Percentiles rank a stretch among this genome's conserved stretches.
These are phyloP conservation scores for Porites divaricata DNA, from an alignment of 92 coral and sea anemone genomes.

Conservation along the genomic window DNA sequence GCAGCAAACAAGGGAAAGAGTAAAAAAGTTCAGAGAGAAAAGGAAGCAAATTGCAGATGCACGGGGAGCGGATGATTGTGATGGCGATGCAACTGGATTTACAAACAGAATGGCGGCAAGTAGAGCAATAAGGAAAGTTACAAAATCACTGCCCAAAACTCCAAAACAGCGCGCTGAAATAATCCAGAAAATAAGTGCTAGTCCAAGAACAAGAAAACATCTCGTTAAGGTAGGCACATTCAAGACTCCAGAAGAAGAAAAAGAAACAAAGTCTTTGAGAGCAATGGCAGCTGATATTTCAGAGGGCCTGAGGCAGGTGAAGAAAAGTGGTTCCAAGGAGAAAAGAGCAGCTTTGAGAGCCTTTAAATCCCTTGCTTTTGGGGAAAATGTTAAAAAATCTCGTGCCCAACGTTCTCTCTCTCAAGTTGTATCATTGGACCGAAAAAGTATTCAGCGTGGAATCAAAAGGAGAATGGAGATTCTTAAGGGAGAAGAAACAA, in stretches of 20 bases:
- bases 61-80: background rate
- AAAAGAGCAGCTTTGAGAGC: constrained; percentile 42
- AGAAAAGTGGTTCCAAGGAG: constrained; percentile 56
- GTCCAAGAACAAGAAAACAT: constrained; percentile 35
- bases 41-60: background rate
- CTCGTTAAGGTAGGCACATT: constrained; percentile 9
- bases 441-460: constrained; percentile 13
- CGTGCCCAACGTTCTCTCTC: constrained; percentile 31
- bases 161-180: constrained; percentile 12
- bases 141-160: background rate
- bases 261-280: constrained; percentile 49
- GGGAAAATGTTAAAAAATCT: constrained; percentile 26
- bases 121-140: constrained; percentile 2
- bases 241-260: constrained; percentile 45
- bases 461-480: constrained; percentile 20
- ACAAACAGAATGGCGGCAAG: constrained; percentile 1
- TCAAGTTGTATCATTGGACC: constrained; percentile 13
- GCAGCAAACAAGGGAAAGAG: background rate
- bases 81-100: background rate
- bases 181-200: constrained; percentile 7
- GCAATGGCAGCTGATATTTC: constrained; percentile 69
- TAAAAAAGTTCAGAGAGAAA: background rate
- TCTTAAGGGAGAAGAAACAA: constrained; percentile 24
- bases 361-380: constrained; percentile 23
- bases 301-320: constrained; percentile 51